Evolutionary conservation across 2,888 invertebrate genomes (phyloP).

Genomic region (Trissolcus japonicus): DNA sequence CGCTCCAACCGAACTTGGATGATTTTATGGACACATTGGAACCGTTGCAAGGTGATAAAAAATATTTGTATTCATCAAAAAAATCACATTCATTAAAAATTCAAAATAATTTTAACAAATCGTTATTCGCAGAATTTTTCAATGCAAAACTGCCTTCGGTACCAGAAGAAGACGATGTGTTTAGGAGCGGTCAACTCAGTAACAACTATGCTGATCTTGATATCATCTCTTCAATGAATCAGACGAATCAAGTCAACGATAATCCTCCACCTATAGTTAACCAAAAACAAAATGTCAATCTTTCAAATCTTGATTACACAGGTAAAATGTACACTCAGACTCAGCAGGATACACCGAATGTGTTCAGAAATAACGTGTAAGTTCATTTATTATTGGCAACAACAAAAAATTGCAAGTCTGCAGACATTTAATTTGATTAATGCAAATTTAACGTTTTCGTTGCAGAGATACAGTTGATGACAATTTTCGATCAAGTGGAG

Average conservation of each 20-base stretch:
- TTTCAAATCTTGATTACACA: conserved; percentile 73
- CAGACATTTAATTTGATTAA: not conserved
- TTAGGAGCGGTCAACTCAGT: conserved; percentile 65
- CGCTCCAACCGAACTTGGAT: conserved; percentile 96
- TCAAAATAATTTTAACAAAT: not conserved
- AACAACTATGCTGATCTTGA: conserved; percentile 72
- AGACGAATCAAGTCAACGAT: conserved; percentile 63
- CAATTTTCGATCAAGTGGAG: conserved; percentile 61
- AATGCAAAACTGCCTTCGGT: conserved; percentile 80
- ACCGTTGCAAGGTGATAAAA: conserved; percentile 84
- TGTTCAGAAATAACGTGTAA: conserved; percentile 70
- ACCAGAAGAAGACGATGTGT: conserved; percentile 79
- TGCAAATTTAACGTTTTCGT: conserved; percentile 3
- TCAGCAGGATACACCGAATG: conserved; percentile 62
- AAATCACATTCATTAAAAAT: not conserved
- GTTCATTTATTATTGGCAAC: conserved; percentile 18
- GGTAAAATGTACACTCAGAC: conserved; percentile 72
- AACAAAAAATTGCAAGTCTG: not conserved
- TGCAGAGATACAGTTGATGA: conserved; percentile 52
- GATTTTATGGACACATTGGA: conserved; percentile 95
- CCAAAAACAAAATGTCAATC: conserved; percentile 62
- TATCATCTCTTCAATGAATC: conserved; percentile 70
- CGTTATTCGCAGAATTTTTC: conserved; percentile 77
- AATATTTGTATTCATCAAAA: conserved; percentile 45
- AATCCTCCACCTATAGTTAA: conserved; percentile 55